A percentile compares a stretch with the other conserved stretches of the same genome.
Conservation (phyloP, 2,797 vertebrate genomes). For the Coracias cyanogaster region DNA sequence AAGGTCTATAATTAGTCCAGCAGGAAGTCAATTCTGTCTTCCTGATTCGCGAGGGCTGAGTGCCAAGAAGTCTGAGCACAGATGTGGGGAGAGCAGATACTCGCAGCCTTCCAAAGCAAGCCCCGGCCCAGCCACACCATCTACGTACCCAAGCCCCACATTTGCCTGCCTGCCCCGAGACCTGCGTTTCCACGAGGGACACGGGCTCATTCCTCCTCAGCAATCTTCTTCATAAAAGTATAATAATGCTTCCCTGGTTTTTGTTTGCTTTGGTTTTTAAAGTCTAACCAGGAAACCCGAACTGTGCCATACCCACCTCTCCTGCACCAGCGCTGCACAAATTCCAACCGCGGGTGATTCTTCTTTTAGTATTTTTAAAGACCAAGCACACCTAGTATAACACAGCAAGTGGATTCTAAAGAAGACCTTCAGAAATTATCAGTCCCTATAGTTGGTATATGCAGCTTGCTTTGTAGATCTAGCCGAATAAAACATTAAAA, state of each 20-base stretch:
- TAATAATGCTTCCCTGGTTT: not conserved
- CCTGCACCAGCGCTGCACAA: not conserved
- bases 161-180: not conserved
- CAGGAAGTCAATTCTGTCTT: not conserved
- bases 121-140: not conserved
- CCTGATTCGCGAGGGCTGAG: not conserved
- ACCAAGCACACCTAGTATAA: not conserved
- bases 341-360: not conserved
- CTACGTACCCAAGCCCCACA: rapidly evolving
- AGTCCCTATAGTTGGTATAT: not conserved
- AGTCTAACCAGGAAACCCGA: not conserved
- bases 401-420: not conserved
- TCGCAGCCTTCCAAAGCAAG: not conserved
- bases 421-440: not conserved
- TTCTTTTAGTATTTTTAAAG: not conserved
- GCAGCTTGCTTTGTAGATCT: not conserved
- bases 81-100: not conserved
- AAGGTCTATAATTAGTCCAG: slow-evolving; percentile 6
- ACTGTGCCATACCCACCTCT: not conserved
- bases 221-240: not conserved
- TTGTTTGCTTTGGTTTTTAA: not conserved
- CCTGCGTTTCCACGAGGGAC: not conserved
- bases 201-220: not conserved
- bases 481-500: slow-evolving; percentile 21
- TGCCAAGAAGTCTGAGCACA: not conserved